A percentile compares a stretch with the other conserved stretches of the same genome.
phyloP scores from a whole-genome alignment of 2,113 vertebrate genomes.

The Chamaetylas fuelleborni region DNA sequence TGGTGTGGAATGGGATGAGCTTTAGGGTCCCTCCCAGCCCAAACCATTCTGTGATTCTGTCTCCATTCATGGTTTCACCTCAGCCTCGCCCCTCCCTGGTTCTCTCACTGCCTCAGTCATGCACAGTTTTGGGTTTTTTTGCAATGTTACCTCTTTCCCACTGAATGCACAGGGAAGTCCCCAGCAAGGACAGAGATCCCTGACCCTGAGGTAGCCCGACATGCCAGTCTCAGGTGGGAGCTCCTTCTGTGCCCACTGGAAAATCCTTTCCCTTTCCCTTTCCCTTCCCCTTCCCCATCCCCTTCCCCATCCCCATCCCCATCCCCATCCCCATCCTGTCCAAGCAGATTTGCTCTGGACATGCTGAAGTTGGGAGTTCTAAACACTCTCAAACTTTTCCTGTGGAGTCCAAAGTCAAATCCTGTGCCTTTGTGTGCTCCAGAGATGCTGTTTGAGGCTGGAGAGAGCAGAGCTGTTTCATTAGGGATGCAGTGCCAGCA shows the following conservation, averaged over 20 bases:
- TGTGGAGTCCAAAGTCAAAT: background rate
- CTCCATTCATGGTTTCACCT: background rate
- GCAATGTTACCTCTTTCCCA: background rate
- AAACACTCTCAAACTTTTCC: background rate
- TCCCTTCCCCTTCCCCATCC: too few relatives aligned
- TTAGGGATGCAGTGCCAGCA: background rate
- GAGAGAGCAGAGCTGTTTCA: background rate
- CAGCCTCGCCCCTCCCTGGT: background rate
- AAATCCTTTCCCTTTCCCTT: background rate
- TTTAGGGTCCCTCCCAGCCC: background rate
- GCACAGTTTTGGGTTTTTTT: background rate
- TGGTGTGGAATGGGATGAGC: background rate
- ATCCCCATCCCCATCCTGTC: background rate
- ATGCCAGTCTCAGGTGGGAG: accelerated
- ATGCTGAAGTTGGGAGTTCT: background rate
- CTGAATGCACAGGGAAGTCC: background rate
- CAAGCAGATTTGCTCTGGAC: background rate
- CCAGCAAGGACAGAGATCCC: background rate
- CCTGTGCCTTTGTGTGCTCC: background rate
- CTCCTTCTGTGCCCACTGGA: background rate
- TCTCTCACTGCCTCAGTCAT: background rate
- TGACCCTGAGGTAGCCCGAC: background rate
- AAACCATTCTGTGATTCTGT: background rate
- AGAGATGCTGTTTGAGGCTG: background rate
- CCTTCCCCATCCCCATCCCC: background rate